A percentile compares a stretch with the other conserved stretches of the same genome.
Conservation (phyloP, 64 coral and sea anemone genomes). For the Pocillopora damicornis region DNA sequence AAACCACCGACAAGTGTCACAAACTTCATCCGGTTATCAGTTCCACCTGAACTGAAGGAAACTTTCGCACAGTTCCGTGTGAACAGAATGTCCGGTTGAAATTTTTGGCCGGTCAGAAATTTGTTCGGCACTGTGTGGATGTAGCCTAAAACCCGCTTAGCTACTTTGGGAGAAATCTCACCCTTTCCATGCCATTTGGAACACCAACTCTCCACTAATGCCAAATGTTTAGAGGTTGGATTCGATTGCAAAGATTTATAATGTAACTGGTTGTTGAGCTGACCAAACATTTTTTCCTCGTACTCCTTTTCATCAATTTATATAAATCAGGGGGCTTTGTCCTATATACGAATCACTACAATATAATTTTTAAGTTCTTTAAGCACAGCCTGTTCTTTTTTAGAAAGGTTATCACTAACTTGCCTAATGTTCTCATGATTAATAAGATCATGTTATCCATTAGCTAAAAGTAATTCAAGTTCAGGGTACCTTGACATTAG, state of each 20-base stretch:
- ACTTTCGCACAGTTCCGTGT: too few species aligned
- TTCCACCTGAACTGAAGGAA: too few species aligned
- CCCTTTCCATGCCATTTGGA: constrained; percentile 51
- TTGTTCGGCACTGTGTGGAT: too few species aligned
- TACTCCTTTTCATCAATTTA: constrained; percentile 33
- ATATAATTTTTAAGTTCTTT: constrained; percentile 56
- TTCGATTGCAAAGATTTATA: constrained; percentile 30
- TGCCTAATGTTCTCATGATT: constrained; percentile 8
- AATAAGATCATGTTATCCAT: background rate
- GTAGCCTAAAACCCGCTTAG: background rate
- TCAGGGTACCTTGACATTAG: too few species aligned
- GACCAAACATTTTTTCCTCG: constrained; percentile 51
- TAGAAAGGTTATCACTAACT: constrained; percentile 18
- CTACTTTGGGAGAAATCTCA: constrained; percentile 46
- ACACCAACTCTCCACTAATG: constrained; percentile 41
- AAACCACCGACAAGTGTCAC: too few species aligned
- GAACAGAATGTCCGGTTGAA: too few species aligned
- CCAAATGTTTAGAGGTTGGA: constrained; percentile 31
- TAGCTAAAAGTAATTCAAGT: too few species aligned
- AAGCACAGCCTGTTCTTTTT: constrained; percentile 27
- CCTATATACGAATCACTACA: constrained; percentile 35
- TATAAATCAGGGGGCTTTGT: constrained; percentile 53
- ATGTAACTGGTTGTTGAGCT: constrained; percentile 54
- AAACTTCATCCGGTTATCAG: too few species aligned
- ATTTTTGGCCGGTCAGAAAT: too few species aligned